phyloP scores from a whole-genome alignment of 2,797 vertebrate species.

The Trachops cirrhosus region DNA sequence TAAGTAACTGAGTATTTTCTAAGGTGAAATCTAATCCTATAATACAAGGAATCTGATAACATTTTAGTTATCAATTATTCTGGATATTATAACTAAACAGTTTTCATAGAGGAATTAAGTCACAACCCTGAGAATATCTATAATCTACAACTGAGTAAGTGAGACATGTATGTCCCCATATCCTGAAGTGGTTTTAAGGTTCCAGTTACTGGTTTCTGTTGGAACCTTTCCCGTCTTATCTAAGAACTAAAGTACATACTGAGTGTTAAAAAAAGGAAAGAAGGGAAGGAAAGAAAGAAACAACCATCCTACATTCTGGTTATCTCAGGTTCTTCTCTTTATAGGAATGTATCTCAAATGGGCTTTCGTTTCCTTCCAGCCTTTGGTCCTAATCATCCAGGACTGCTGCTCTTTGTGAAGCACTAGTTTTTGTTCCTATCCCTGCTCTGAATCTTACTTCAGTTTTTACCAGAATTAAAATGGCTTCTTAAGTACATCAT shows the following conservation, averaged over 20 bases:
- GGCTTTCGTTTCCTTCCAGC: constrained; percentile 11
- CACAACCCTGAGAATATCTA: not conserved
- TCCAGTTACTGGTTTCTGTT: not conserved
- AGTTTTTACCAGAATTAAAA: not conserved
- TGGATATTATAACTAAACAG: not conserved
- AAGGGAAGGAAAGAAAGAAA: not conserved
- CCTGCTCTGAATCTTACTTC: not conserved
- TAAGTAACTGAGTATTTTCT: not conserved
- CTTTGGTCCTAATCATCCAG: not conserved
- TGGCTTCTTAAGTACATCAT: not conserved
- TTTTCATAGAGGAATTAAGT: constrained; percentile 5
- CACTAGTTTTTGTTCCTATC: not conserved
- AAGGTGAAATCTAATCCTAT: not conserved
- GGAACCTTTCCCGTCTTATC: not conserved
- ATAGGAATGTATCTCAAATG: not conserved
- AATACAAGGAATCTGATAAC: not conserved
- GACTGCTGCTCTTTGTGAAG: not conserved
- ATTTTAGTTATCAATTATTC: not conserved
- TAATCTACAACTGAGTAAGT: not conserved
- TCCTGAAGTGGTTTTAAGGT: not conserved
- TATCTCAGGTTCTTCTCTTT: not conserved
- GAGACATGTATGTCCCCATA: not conserved
- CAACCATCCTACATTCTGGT: not conserved
- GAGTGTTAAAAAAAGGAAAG: not conserved
- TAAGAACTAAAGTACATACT: not conserved